phyloP scores from a whole-genome alignment of 2,888 invertebrate genomes.

The Pecten maximus region DNA sequence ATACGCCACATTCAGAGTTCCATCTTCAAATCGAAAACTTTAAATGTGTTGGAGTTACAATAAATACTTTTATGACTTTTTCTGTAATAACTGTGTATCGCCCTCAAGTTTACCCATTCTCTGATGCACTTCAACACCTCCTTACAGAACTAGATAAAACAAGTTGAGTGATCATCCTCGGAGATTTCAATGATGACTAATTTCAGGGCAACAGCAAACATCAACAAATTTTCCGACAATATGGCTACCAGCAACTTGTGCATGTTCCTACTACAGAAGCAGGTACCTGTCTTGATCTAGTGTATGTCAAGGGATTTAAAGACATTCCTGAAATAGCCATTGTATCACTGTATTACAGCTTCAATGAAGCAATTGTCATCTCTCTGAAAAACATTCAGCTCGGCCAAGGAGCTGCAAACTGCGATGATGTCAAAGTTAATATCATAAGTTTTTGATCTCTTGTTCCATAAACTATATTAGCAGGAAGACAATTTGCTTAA shows the following conservation, averaged over 20 bases:
- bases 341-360: no score
- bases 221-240: not conserved
- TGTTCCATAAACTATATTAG: no score
- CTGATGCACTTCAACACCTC: not conserved
- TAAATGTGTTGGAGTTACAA: not conserved
- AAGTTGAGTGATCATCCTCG: not conserved
- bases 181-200: not conserved
- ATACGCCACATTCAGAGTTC: not conserved
- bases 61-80: not conserved
- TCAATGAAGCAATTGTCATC: no score
- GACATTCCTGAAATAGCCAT: no score
- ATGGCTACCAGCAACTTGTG: not conserved
- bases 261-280: not conserved
- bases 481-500: no score
- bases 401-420: no score
- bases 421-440: no score
- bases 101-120: not conserved
- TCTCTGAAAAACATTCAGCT: no score
- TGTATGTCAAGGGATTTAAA: not conserved
- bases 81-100: not conserved
- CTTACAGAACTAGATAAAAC: no score
- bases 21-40: not conserved
- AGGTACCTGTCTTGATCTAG: not conserved
- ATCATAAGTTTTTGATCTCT: no score
- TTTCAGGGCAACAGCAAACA: not conserved